Conservation (phyloP, 2,113 vertebrate genomes). For the Marmota monax region DNA sequence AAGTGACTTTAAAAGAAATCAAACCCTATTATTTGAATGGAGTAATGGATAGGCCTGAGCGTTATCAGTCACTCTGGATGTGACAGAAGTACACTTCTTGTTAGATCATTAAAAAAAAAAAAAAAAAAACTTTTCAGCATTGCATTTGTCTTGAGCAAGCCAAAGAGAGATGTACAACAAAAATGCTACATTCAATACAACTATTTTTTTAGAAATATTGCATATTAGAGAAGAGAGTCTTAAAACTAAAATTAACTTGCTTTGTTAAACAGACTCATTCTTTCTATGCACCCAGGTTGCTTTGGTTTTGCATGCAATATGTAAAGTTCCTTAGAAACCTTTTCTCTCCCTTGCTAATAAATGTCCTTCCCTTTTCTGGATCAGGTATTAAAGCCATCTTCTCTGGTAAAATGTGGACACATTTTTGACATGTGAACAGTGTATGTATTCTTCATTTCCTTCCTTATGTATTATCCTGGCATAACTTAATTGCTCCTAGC, state of each 20-base stretch:
- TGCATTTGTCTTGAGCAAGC: conserved; percentile 46
- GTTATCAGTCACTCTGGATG: conserved; percentile 30
- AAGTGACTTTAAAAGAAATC: conserved; percentile 59
- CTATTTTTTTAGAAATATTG: not conserved
- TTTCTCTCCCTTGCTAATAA: conserved; percentile 36
- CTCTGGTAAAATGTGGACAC: conserved; percentile 20
- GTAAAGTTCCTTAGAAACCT: not conserved
- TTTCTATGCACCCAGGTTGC: not conserved
- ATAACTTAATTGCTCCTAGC: conserved; percentile 12
- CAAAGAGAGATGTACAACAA: not conserved
- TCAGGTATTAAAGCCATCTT: not conserved
- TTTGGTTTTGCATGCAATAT: not conserved
- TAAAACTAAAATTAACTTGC: conserved; percentile 7
- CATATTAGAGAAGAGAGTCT: not conserved
- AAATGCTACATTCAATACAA: not conserved
- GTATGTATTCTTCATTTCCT: not conserved
- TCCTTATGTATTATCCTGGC: not conserved
- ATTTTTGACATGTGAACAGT: not conserved
- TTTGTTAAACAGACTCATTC: not conserved
- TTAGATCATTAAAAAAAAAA: conserved; percentile 36
- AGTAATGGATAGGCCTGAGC: conserved; percentile 53
- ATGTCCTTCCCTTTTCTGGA: not conserved
- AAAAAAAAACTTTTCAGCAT: not conserved
- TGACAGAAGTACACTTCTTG: conserved; percentile 36
- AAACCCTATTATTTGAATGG: conserved; percentile 62